A percentile compares a stretch with the other conserved stretches of the same genome.
Evolutionary conservation across 2,797 vertebrate genomes (phyloP).

Genomic region (Channallabes apus): DNA sequence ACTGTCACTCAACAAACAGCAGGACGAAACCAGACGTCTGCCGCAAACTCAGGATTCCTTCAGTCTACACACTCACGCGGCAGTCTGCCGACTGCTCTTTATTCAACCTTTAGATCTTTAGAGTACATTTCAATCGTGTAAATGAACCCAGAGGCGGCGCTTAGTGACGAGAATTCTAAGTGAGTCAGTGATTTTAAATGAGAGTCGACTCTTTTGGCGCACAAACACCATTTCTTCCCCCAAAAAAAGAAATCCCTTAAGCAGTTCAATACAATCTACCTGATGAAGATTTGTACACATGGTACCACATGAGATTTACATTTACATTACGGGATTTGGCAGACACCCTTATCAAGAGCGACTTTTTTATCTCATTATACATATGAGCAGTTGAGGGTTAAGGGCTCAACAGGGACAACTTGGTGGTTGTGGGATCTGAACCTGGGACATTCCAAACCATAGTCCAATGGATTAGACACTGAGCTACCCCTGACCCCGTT

Average conservation of each 20-base stretch:
- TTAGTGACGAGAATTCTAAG: background rate
- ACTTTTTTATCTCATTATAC: too few species aligned
- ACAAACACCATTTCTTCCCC: background rate
- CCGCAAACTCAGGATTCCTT: background rate
- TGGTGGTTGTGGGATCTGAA: too few species aligned
- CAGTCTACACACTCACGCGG: background rate
- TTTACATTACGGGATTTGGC: too few species aligned
- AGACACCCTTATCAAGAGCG: too few species aligned
- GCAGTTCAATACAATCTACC: background rate
- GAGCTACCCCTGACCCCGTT: too few species aligned
- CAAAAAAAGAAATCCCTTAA: background rate
- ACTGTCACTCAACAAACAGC: background rate
- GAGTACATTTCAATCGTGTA: background rate
- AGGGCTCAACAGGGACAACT: too few species aligned
- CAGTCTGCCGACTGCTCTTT: background rate
- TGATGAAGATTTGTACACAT: background rate
- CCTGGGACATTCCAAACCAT: too few species aligned
- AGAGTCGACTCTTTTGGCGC: background rate
- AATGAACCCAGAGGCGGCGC: background rate
- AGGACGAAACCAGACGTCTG: background rate
- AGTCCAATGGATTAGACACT: too few species aligned
- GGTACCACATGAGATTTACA: too few species aligned
- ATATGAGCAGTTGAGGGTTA: too few species aligned
- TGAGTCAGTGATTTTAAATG: background rate
- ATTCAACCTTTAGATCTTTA: background rate